Evolutionary conservation across 2,888 invertebrate genomes (phyloP), one percentile per base, ranked within the genome.

Genomic region (Cetonia aurata): DNA sequence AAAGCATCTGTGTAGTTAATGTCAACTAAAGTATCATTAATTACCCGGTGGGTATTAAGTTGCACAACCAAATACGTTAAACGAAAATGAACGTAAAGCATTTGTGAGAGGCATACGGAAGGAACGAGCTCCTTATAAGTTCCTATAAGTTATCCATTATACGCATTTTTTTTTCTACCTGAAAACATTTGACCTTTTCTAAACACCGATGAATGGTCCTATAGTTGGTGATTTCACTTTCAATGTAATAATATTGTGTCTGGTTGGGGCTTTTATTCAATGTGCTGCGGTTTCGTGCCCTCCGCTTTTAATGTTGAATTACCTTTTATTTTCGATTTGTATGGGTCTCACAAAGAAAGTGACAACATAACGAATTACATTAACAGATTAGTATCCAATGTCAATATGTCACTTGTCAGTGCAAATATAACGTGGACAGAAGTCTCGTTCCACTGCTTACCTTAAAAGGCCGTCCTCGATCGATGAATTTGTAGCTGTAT

Each of bases 311-410:
- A 80, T 77, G 76, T 75, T 68, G 73, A 77, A 78, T 78, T 75
- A 78, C 79, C 79, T 80, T 80, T 81, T 80, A 80, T 81, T 78
- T 77, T 77, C 78, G 74, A 80, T 80, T 79, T 79, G 75, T 77
- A 75, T 77, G 72, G 76, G 55, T 37, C 19, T 31, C 57, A 57
- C 62, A 65, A 65, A 65, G 62, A 65, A 65, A 65, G 62, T 82
- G 83, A 82, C 83, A 82, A 79, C 79, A 79, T 81, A 80, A 83
- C 82, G 82, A 83, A 83, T 83, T 80, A 78, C 82, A 82, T 83
- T 83, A 83, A 79, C 79, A 81, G 83, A 83, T 83, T 83, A 83
- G 82, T 78, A 77, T 75, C 76, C 75, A 80, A 80, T 78, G 78
- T 80, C 80, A 78, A 80, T 79, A 79, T 78, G 78, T 79, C 78